Base-by-base conservation (phyloP, 2,888 invertebrate genomes). In the Elysia crispata region DNA sequence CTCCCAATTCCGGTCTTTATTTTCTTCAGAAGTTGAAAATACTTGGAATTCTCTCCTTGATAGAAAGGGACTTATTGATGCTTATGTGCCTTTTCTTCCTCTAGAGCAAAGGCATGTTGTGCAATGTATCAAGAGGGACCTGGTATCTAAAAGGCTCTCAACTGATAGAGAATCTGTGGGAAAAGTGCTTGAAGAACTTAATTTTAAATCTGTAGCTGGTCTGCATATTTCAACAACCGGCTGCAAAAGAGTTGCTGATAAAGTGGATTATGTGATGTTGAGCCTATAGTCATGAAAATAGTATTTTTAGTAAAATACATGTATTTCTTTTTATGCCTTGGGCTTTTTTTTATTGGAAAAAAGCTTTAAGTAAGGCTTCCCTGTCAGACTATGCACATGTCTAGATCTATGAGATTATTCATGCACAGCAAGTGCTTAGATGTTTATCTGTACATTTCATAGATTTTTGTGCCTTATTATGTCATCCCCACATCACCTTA, bases 1-100 rank as follows among this genome's bases (percentile, higher is more conserved):
- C 18, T 78, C 84, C 20, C 85, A 87, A 60, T 86, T 87, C 83
- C 60, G 80, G 11, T 25, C 76, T 13, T 73, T 89, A 18, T 87
- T 85, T 50, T 15, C 20, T 33, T 15, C 25, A 11, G 54, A 33
- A 31, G 66, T 64, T 20, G 60, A 33, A 6, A 57, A 77, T 25
- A 81, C 82, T 33, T 90, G 90, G 90, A 88, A 86, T 80, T 41
- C 77, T n/a, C 64, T 70, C 0, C 77, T 89, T n/a, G 76, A 81
- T 49, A 30, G 80, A 0, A 62, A 81, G 11, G 82, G 82, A 33
- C 77, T 87, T 1, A 86, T 90, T 50, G 86, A 88, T 31, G 75
- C 77, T 8, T 86, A 86, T 77, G 85, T 90, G 15, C 90, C 90
- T 13, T 90, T 90, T 79, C 80, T 90, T 66, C 90, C 90, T 1